Evolutionary conservation across 2,888 invertebrate species (phyloP), one percentile per base, ranked within the genome.

Genomic region (Gymnoscelis rufifasciata): DNA sequence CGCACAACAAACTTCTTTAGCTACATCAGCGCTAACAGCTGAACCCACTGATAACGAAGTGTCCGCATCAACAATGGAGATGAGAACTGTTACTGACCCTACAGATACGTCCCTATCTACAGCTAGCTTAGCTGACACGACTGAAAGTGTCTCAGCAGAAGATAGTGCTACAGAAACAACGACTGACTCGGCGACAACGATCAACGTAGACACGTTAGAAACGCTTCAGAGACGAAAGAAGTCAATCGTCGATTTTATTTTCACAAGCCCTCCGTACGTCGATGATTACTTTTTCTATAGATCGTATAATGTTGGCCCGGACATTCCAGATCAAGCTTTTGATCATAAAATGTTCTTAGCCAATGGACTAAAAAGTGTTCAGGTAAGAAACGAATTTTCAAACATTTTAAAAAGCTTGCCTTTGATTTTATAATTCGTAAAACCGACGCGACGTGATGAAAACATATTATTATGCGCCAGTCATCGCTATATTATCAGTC

Each of bases 231-330:
- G 87, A 40, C 71, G 73, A 33, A 88, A 88, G 52, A 86, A 75
- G 60, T 87, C 88, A 1, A 68, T 84, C 15, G 78, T 80, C 4
- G 83, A 87, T 59, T 88, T 84, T 40, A 69, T 86, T 52, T 84
- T 74, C 39, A 82, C 78, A 13, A 78, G 75, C 58, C 83, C 82
- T 2, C 78, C 83, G 0, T 81, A 81, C 49, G 57, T 75, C 15
- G 76, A 84, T 12, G 84, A 84, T 54, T 80, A 78, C 49, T 61
- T 74, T 24, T 64, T 77, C 39, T 83, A 83, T 56, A 73, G 78
- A 59, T 76, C 87, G 1, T 84, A 76, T 54, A 77, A 83, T 36
- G 69, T 83, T 7, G 78, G 74, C 23, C 63, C 74, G 5, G 74
- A 75, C 27, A 45, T 63, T 15, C 59, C 69, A 1, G 65, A 63